Percentiles rank a stretch among this genome's conserved stretches.
Evolutionary conservation across 2,113 vertebrate genomes (phyloP).

Genomic region (Peromyscus californicus): DNA sequence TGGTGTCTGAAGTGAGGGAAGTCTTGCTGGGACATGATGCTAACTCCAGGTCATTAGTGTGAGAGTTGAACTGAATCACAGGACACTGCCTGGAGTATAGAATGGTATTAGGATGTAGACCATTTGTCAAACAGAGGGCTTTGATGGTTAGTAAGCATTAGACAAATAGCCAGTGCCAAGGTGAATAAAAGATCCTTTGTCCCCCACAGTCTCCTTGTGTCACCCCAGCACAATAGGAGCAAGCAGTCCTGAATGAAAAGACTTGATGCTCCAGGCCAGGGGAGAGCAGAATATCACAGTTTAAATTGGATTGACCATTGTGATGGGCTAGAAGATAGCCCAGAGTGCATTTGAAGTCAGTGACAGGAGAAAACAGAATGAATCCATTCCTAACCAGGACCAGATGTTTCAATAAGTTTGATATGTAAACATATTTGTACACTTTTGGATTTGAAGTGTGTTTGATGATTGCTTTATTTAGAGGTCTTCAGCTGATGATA

Average conservation of each 20-base stretch:
- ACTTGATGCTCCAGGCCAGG: neutral
- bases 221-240: neutral
- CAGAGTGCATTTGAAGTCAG: neutral
- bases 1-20: neutral
- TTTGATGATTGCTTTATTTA: neutral
- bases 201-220: neutral
- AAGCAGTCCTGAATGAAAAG: neutral
- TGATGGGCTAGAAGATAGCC: neutral
- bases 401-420: neutral
- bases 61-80: neutral
- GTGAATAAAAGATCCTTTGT: neutral
- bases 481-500: neutral
- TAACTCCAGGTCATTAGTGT: neutral
- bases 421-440: neutral
- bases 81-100: neutral
- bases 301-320: neutral
- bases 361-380: neutral
- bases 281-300: neutral
- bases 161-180: neutral
- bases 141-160: neutral
- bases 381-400: neutral
- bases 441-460: neutral
- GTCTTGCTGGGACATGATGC: too few relatives aligned
- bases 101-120: neutral
- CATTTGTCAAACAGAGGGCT: neutral